Percentiles rank a stretch among this genome's conserved stretches.
Conservation (phyloP, 1,140 invertebrate genomes). For the Eumeta japonica region DNA sequence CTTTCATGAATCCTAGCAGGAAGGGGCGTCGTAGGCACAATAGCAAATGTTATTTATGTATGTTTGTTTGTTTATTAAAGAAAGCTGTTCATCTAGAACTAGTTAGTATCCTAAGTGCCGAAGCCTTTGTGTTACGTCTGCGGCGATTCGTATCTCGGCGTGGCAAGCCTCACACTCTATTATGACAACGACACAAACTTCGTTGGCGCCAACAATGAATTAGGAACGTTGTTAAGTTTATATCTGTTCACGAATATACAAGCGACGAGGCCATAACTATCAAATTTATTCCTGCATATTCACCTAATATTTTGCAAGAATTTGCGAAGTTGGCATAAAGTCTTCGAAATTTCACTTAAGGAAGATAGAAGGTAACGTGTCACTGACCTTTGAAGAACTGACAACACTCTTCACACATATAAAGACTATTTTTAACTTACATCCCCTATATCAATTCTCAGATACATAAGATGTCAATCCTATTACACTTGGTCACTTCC, state of each 20-base stretch:
- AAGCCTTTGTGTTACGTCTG: too few relatives aligned
- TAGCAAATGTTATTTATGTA: background rate
- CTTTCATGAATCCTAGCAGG: too few relatives aligned
- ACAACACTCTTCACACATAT: slow-evolving; percentile 9
- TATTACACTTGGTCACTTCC: slow-evolving; percentile 5
- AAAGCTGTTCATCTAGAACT: background rate
- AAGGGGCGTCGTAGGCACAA: too few relatives aligned
- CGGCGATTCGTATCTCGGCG: background rate
- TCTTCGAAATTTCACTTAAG: slow-evolving; percentile 2
- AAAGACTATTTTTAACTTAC: slow-evolving; percentile 12
- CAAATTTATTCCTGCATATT: slow-evolving; percentile 3
- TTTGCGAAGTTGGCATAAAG: background rate
- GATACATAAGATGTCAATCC: slow-evolving; percentile 3
- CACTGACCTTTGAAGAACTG: slow-evolving; percentile 10
- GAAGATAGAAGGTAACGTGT: background rate
- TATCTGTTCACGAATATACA: background rate
- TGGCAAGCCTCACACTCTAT: background rate
- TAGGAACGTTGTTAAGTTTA: background rate
- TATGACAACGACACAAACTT: slow-evolving; percentile 12
- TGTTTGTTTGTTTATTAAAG: background rate
- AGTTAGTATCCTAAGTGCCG: background rate
- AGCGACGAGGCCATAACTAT: slow-evolving; percentile 1
- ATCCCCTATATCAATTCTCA: slow-evolving; percentile 8
- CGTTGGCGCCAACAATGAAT: slow-evolving; percentile 5
- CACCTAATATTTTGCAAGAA: background rate